Evolutionary conservation across 2,888 invertebrate species (phyloP), one percentile per base, ranked within the genome.

Genomic region (Sinhomidia bicolor): DNA sequence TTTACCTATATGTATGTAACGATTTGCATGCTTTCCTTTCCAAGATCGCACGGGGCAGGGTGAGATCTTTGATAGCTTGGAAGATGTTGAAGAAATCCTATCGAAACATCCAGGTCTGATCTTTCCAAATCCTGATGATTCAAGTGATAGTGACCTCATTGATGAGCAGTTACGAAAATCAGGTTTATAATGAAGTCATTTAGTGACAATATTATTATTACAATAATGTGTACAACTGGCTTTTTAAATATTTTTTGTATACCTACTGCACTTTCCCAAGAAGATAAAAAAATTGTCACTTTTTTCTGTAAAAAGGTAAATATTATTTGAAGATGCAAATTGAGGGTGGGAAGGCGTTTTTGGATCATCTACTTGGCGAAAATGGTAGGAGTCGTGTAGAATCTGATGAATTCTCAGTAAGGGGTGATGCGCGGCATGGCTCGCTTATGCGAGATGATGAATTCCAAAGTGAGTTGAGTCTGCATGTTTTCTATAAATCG

Each of bases 401-500:
- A 32, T 36, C 20, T 20, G 1, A n/a, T n/a, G n/a, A n/a, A n/a
- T n/a, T n/a, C n/a, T n/a, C n/a, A n/a, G 7, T 14, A 47, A 47
- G 47, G 3, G 65, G 0, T 68, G 65, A 29, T 32, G n/a, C n/a
- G n/a, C 32, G 12, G 5, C 9, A 14, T 32, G 32, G 32, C n/a
- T n/a, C n/a, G 10, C 12, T 5, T 12, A 17, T 17, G 32, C 7
- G 65, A 7, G 65, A 65, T 65, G 54, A 20, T 20, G 82, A 74
- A 41, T 51, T 44, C 17, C 62, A 41, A 41, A 57, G 62, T 71
- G 62, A 84, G 51, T 85, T 91, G 26, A 65, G 83, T 12, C 65
- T 90, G 41, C 89, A 91, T 65, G 76, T 90, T 54, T 89, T 89
- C 80, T 91, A 89, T 65, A 90, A 88, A 83, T 78, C 89, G 47